Evolutionary conservation across 2,888 invertebrate species (phyloP).

Genomic region (Uloborus plumipes): DNA sequence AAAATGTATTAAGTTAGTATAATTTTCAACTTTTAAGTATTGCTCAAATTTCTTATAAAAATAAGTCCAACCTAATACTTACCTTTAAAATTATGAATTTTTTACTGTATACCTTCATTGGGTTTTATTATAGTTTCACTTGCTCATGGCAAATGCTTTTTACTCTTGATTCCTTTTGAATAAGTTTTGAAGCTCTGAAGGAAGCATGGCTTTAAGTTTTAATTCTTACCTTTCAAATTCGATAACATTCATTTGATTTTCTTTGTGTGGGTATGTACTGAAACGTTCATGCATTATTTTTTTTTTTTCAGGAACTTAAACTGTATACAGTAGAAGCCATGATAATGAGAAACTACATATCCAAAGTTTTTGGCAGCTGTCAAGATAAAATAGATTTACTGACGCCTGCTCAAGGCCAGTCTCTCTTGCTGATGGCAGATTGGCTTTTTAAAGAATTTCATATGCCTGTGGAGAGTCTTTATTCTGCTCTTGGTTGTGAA

Average conservation of each 20-base stretch:
- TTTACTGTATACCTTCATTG: too few species aligned
- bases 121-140: too few species aligned
- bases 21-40: too few species aligned
- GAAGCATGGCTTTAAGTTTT: too few species aligned
- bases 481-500: slow-evolving; percentile 39
- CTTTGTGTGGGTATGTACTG: neutral
- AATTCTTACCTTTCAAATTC: neutral
- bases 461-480: slow-evolving; percentile 21
- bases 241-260: neutral
- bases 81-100: too few species aligned
- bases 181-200: neutral
- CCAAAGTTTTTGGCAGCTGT: slow-evolving; percentile 28
- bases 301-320: slow-evolving; percentile 26
- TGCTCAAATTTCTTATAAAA: too few species aligned
- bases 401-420: slow-evolving; percentile 49
- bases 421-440: slow-evolving; percentile 54
- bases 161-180: too few species aligned
- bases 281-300: too few species aligned
- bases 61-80: too few species aligned
- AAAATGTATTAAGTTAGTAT: too few species aligned
- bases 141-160: too few species aligned
- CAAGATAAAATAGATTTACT: slow-evolving; percentile 51
- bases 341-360: slow-evolving; percentile 49
- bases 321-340: slow-evolving; percentile 25
- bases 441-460: slow-evolving; percentile 37